phyloP scores from a whole-genome alignment of 2,113 vertebrate species.

The Sphyrna mokarran region DNA sequence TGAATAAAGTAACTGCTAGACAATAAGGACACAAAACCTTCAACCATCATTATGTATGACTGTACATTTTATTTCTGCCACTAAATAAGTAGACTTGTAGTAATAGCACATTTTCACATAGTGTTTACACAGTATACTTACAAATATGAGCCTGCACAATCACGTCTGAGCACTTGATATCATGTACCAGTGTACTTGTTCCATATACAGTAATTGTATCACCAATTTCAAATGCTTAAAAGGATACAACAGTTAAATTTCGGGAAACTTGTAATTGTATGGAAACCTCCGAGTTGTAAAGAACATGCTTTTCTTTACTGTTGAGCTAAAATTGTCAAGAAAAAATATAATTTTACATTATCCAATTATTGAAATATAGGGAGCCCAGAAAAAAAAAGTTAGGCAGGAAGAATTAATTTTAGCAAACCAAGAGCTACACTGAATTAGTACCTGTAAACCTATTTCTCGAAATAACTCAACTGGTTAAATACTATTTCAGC shows the following conservation, averaged over 20 bases:
- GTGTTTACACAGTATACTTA: slow-evolving; percentile 37
- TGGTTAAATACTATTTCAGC: slow-evolving; percentile 34
- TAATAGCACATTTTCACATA: slow-evolving; percentile 37
- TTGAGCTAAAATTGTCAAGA: slow-evolving; percentile 24
- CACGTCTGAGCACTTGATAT: slow-evolving; percentile 35
- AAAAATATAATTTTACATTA: slow-evolving; percentile 33
- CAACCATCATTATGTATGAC: slow-evolving; percentile 21
- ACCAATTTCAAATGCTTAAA: slow-evolving; percentile 31
- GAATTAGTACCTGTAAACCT: slow-evolving; percentile 37
- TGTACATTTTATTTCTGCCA: slow-evolving; percentile 38
- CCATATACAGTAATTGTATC: slow-evolving; percentile 23
- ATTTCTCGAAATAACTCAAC: slow-evolving; percentile 24
- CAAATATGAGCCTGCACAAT: slow-evolving; percentile 37
- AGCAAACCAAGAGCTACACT: slow-evolving; percentile 32
- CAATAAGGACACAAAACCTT: slow-evolving; percentile 31
- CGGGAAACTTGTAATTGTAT: not conserved
- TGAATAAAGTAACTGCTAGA: not conserved
- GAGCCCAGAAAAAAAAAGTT: slow-evolving; percentile 33
- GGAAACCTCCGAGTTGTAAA: slow-evolving; percentile 7
- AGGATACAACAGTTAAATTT: slow-evolving; percentile 18
- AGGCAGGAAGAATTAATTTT: slow-evolving; percentile 24
- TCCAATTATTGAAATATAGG: slow-evolving; percentile 33
- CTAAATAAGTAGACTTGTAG: slow-evolving; percentile 37
- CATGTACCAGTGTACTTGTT: slow-evolving; percentile 34
- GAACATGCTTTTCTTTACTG: slow-evolving; percentile 35